Conservation (phyloP, 1,140 invertebrate genomes). For the Samia ricini region DNA sequence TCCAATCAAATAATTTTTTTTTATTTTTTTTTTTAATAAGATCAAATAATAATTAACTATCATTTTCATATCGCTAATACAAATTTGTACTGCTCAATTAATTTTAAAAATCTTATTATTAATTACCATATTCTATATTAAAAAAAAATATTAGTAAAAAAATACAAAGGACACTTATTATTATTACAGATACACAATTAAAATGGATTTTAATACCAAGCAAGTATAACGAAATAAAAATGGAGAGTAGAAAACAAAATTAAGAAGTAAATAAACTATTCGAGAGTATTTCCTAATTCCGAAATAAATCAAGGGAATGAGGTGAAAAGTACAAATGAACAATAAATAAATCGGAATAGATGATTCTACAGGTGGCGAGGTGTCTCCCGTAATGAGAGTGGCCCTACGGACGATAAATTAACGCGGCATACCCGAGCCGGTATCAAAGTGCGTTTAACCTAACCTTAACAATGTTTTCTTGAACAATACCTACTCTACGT, state of each 20-base stretch:
- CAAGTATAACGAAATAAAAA: too few relatives aligned
- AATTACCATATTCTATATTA: too few relatives aligned
- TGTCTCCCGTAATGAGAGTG: conserved; percentile 39
- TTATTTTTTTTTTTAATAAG: not conserved
- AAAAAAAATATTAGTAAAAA: too few relatives aligned
- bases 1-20: not conserved
- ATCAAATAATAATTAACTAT: not conserved
- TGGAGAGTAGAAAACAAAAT: not conserved
- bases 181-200: too few relatives aligned
- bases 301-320: not conserved
- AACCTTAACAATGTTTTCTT: not conserved
- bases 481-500: not conserved
- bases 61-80: too few relatives aligned
- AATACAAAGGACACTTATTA: too few relatives aligned
- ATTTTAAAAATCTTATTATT: not conserved
- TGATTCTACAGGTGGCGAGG: conserved; percentile 45
- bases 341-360: conserved; percentile 35
- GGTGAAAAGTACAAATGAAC: conserved; percentile 21
- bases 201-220: too few relatives aligned
- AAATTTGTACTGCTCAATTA: not conserved
- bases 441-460: conserved; percentile 13
- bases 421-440: conserved; percentile 21
- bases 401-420: conserved; percentile 43
- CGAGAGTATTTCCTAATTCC: not conserved
- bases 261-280: not conserved